Conservation (phyloP, 2,113 vertebrate species). For the Chitala chitala region DNA sequence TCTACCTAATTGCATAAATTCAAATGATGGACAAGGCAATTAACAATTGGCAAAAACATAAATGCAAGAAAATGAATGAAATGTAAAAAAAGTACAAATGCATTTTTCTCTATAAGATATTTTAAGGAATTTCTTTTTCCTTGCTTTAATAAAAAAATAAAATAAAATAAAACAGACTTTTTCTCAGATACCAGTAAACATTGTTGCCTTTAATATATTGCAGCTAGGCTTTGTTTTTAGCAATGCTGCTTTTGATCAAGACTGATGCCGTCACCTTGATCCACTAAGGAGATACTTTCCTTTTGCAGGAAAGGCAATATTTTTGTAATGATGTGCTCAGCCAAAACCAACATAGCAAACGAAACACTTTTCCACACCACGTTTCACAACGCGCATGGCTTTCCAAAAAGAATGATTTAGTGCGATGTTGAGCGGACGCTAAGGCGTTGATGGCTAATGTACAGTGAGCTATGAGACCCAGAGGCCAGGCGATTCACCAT, state of each 20-base stretch:
- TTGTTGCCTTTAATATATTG: slow-evolving; percentile 28
- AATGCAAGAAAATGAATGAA: background rate
- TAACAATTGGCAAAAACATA: too few species aligned
- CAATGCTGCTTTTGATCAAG: slow-evolving; percentile 40
- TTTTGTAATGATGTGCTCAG: slow-evolving; percentile 37
- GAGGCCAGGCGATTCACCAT: slow-evolving; percentile 1
- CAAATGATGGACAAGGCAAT: too few species aligned
- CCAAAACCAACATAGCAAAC: slow-evolving; percentile 43
- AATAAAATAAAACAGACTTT: background rate
- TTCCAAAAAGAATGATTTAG: slow-evolving; percentile 20
- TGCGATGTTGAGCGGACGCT: background rate
- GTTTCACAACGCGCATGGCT: slow-evolving; percentile 12
- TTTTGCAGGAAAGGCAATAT: slow-evolving; percentile 46
- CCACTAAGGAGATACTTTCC: slow-evolving; percentile 44
- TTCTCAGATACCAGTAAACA: background rate
- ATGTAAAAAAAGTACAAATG: background rate
- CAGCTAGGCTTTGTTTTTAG: slow-evolving; percentile 31
- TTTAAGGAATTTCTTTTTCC: background rate
- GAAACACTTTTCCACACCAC: slow-evolving; percentile 41
- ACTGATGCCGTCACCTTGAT: slow-evolving; percentile 44
- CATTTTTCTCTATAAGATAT: too few species aligned
- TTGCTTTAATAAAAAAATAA: background rate
- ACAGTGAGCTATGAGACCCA: slow-evolving; percentile 15
- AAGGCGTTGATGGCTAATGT: slow-evolving; percentile 17
- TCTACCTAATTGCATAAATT: too few species aligned